phyloP scores from a whole-genome alignment of 2,888 invertebrate genomes.

The Drosophila nr. fundita region DNA sequence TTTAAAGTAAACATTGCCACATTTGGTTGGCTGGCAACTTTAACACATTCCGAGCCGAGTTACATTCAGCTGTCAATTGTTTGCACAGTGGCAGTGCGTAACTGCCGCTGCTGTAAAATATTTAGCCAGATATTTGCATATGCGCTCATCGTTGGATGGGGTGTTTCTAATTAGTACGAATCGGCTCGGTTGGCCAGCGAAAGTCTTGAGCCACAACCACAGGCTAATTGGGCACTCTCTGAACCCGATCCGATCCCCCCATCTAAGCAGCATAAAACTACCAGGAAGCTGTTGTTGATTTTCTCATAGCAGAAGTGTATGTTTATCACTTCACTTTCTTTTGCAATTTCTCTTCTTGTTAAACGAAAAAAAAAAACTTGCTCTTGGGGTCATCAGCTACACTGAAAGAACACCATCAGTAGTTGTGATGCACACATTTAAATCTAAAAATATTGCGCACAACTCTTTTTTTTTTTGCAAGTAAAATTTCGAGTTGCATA shows the following conservation, averaged over 20 bases:
- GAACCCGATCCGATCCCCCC: not conserved
- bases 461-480: not conserved
- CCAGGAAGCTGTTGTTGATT: constrained; percentile 37
- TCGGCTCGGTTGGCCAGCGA: constrained; percentile 31
- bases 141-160: constrained; percentile 1
- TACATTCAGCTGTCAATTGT: constrained; percentile 22
- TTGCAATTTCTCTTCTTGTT: constrained; percentile 16
- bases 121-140: constrained; percentile 20
- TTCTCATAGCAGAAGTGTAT: constrained; percentile 23
- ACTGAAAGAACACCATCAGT: not conserved
- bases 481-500: not conserved
- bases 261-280: not conserved
- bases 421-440: not conserved
- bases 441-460: not conserved
- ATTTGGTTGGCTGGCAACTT: constrained; percentile 31
- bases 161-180: constrained; percentile 35
- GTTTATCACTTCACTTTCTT: constrained; percentile 54
- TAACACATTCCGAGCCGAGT: constrained; percentile 23
- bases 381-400: not conserved
- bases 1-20: constrained; percentile 39
- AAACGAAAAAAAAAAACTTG: not conserved
- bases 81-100: constrained; percentile 26
- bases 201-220: constrained; percentile 44
- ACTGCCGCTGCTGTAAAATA: constrained; percentile 3
- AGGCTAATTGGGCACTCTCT: constrained; percentile 35